Base-by-base conservation (phyloP, 2,888 invertebrate species). In the Pristionchus entomophagus region DNA sequence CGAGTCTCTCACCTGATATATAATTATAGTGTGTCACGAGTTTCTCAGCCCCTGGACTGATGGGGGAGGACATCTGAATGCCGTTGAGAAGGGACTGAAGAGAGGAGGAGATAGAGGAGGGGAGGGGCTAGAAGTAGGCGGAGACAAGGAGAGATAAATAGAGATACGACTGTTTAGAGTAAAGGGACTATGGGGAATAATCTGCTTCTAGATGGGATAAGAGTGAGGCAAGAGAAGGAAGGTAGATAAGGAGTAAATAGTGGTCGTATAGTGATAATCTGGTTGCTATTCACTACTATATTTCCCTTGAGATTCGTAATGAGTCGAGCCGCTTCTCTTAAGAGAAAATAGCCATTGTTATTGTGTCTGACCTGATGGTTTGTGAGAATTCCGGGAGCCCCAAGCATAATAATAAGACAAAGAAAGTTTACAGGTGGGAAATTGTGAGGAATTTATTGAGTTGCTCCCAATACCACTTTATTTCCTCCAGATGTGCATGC, bases 81-180 rank as follows among this genome's bases (percentile, higher is more conserved):
- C n/a, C n/a, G n/a, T n/a, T n/a, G 65, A 35, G 32, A 41, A n/a
- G 38, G 19, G 69, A 69, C 19, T 69, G 69, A 69, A 41, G 38
- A 69, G 69, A 69, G 19, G 56, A 69, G 69, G 38, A 38, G 14
- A 38, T 1, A 8, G 35, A 45, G 35, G 65, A 35, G 29, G 69
- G 35, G 69, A 35, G 38, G 38, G n/a, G 22, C 19, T 69, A 22
- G 22, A 29, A 62, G 19, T 29, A n/a, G 62, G 32, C 32, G 62
- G 56, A 56, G 56, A 26, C 56, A 56, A 56, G 53, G 53, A 22
- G 19, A 59, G 62, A 32, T 62, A 17, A 29, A 10, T 59, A 26
- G 59, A 59, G 59, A 59, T 26, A 59, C 59, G 59, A 59, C 29
- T 62, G 62, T 62, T 62, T n/a, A n/a, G n/a, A 62, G 62, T 62